Base-by-base conservation (phyloP, 2,888 invertebrate species). In the Drosophila subsilvestris region DNA sequence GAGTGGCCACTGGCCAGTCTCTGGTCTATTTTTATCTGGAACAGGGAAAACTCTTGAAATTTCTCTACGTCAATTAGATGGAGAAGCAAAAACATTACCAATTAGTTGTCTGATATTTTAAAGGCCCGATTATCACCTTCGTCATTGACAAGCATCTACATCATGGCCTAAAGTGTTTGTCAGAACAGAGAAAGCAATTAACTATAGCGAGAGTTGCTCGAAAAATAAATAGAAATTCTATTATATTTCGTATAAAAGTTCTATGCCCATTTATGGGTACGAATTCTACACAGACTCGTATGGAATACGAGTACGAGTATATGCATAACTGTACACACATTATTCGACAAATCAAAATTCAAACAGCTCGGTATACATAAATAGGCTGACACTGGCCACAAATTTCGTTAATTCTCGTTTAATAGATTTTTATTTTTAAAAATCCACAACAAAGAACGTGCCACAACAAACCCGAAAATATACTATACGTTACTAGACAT, bases 351-450 rank as follows among this genome's bases (percentile, higher is more conserved):
- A 56, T 17, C 43, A 25, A 17, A 37, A 42, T 37, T 14, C 12
- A 37, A 37, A 14, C 14, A 50, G 47, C 53, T 69, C 17, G 37
- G 58, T 54, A 59, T 32, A 48, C 50, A 66, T 51, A 48, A 53
- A 68, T 53, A 68, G 37, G 37, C 37, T n/a, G 37, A 37, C 37
- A 37, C 6, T 37, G 37, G 14, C 14, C 37, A n/a, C 37, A n/a
- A 37, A 45, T 50, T 53, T 29, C 54, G 59, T 49, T 70, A 70
- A 68, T 69, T 68, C 37, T 67, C 66, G 57, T 53, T 71, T 57
- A 58, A 65, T 53, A 55, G 61, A n/a, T 9, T 25, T 72, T 73
- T 72, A 73, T 65, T 65, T 72, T 63, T 72, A 48, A 49, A 59
- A 37, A 32, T 27, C 49, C 22, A 18, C 49, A 27, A 29, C 60